Conservation (phyloP, 2,888 invertebrate species). For the Oeneis ivallda region DNA sequence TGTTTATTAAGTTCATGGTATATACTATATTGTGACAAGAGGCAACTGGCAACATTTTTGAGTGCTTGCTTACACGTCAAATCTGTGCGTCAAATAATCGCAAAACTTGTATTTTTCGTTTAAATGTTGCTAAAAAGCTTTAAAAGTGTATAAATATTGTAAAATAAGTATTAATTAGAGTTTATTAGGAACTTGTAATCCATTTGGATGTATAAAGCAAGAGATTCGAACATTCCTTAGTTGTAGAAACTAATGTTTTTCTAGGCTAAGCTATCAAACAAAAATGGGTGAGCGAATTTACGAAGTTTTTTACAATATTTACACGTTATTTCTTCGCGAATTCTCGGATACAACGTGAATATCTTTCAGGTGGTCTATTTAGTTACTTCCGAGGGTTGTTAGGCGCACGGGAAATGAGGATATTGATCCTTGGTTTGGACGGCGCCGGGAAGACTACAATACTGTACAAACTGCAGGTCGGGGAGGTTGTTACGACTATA, state of each 20-base stretch:
- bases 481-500: conserved; percentile 98
- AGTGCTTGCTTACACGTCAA: conserved; percentile 49
- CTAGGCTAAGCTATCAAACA: conserved; percentile 56
- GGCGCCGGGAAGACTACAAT: conserved; percentile 99
- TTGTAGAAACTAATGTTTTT: conserved; percentile 66
- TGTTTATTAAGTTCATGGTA: no score
- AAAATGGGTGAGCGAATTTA: conserved; percentile 70
- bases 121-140: conserved; percentile 40
- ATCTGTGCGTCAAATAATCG: conserved; percentile 19
- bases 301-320: conserved; percentile 33
- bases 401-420: conserved; percentile 98
- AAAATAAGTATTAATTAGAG: conserved; percentile 27
- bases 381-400: conserved; percentile 98
- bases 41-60: conserved; percentile 38
- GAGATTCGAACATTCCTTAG: conserved; percentile 51
- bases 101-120: conserved; percentile 37
- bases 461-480: conserved; percentile 98
- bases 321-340: conserved; percentile 9
- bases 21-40: no score
- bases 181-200: conserved; percentile 19
- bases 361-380: conserved; percentile 92
- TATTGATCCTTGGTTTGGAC: conserved; percentile 97
- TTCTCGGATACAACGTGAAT: conserved; percentile 7
- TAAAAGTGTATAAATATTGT: conserved; percentile 31
- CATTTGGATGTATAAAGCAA: conserved; percentile 38